Base-by-base conservation (phyloP, 2,113 vertebrate genomes). In the Pseudorhombus dupliciocellatus region DNA sequence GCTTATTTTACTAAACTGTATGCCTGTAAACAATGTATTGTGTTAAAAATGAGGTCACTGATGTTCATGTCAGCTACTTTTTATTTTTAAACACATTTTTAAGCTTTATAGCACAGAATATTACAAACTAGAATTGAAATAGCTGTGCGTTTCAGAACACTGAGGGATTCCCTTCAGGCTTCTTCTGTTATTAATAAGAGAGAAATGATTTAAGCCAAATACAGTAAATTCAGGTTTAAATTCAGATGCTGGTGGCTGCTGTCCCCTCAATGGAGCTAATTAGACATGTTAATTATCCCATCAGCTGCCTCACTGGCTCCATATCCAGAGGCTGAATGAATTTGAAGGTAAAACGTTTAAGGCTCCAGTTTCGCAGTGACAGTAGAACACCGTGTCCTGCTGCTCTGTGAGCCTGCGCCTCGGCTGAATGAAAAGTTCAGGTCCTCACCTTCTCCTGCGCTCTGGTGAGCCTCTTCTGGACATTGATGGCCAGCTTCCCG, bases 381-480 rank as follows among this genome's bases (percentile, higher is more conserved):
- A 25, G 66, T 1, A 22, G 70, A 63, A 82, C 79, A 56, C 54
- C 1, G 61, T 52, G 76, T 78, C 59, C 78, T 8, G 69, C 30
- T 46, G 61, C 61, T 12, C 53, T 20, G 66, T 22, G 58, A 55
- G 60, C 56, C 42, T 37, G 16, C 53, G 6, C 53, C 15, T 16
- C 50, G 16, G 6, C 56, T 34, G 46, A 50, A 44, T 44, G 40
- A 18, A 6, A 44, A 44, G 40, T 44, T 44, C 20, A 7, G 11
- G 6, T 22, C 30, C 91, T 75, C 87, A 99, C 97, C 97, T 99
- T 98, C 91, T 99, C 97, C 88, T 99, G 97, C 11, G 96, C 97
- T 14, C 97, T 92, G 37, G 93, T 97, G 54, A 98, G 93, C 77
- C 96, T 95, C 93, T 99, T 99, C 95, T 98, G 97, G 51, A 98